These are phyloP conservation scores for Synodontis membranacea DNA, from an alignment of 2,113 vertebrate species.

Conservation along the genomic window DNA sequence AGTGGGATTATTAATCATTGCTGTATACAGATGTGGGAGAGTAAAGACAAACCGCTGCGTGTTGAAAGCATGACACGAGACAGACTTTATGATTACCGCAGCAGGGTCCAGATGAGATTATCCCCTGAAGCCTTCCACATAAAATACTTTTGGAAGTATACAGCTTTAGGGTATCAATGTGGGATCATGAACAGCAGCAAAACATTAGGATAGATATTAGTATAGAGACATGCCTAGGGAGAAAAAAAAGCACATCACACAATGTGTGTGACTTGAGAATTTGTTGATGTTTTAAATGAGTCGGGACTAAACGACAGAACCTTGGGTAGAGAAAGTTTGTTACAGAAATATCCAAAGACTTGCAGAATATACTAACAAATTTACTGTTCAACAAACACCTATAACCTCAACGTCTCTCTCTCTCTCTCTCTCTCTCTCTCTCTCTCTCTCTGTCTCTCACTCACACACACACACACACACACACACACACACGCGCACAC, in stretches of 20 bases:
- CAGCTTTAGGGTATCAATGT: neutral
- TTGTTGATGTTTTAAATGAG: neutral
- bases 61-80: neutral
- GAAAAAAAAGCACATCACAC: neutral
- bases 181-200: neutral
- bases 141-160: neutral
- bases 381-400: too few species aligned
- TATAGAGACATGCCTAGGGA: neutral
- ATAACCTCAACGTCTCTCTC: neutral
- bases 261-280: slow-evolving; percentile 2
- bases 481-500: too few species aligned
- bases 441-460: too few species aligned
- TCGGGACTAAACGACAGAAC: neutral
- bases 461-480: neutral
- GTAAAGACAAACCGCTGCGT: neutral
- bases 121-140: neutral
- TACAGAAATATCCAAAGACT: neutral
- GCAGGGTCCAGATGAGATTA: neutral
- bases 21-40: neutral
- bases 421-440: neutral
- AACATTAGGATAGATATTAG: neutral
- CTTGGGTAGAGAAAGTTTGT: neutral
- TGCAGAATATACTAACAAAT: neutral
- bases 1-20: neutral
- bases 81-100: neutral